These are phyloP conservation scores for Antennarius maculatus DNA, from an alignment of 2,797 vertebrate species.

Conservation along the genomic window DNA sequence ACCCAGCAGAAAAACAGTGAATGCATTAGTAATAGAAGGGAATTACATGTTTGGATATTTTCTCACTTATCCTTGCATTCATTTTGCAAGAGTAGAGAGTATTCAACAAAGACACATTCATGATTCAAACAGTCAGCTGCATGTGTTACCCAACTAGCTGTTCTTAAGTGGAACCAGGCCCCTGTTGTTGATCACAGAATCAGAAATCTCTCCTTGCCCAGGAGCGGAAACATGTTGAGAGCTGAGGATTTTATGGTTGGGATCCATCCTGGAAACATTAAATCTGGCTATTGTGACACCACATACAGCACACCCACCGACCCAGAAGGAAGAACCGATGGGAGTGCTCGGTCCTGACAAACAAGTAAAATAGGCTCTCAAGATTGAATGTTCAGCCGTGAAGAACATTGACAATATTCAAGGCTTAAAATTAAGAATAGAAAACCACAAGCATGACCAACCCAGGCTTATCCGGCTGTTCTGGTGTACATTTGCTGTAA, in stretches of 20 bases:
- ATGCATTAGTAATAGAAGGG: slow-evolving; percentile 31
- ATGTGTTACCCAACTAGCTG: slow-evolving; percentile 70
- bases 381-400: slow-evolving; percentile 34
- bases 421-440: too few species aligned
- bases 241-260: slow-evolving; percentile 59
- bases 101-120: slow-evolving; percentile 73
- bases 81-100: slow-evolving; percentile 52
- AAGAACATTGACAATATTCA: not conserved
- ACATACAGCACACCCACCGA: slow-evolving; percentile 47
- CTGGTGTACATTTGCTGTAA: slow-evolving; percentile 23
- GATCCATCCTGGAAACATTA: slow-evolving; percentile 70
- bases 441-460: too few species aligned
- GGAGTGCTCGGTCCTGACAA: slow-evolving; percentile 42
- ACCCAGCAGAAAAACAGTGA: slow-evolving; percentile 7
- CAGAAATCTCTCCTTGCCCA: slow-evolving; percentile 53
- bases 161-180: slow-evolving; percentile 73
- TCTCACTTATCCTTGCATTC: slow-evolving; percentile 42
- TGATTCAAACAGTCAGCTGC: slow-evolving; percentile 50
- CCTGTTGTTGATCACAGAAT: slow-evolving; percentile 57
- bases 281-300: slow-evolving; percentile 62
- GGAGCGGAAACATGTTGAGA: slow-evolving; percentile 59
- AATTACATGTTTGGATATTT: slow-evolving; percentile 31
- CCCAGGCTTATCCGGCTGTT: not conserved
- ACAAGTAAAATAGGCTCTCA: slow-evolving; percentile 22
- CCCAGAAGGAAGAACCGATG: slow-evolving; percentile 18